Evolutionary conservation across 35 echinoderm and acorn worm genomes (phyloP), one percentile per base, ranked within the genome.

Genomic region (Apostichopus japonicus): DNA sequence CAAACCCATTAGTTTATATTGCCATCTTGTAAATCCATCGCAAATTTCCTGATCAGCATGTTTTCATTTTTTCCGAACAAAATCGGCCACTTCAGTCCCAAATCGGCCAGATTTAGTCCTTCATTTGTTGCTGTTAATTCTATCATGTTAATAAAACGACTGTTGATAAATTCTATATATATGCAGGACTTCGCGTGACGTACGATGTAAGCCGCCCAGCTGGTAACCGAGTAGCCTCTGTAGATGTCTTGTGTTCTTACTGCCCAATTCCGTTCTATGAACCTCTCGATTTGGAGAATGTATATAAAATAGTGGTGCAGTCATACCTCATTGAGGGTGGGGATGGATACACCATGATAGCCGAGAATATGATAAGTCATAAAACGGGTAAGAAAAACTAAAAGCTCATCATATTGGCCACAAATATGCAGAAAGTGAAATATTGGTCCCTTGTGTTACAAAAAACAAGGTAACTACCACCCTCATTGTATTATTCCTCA

Each of bases 291-390:
- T 51, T 55, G 11, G 72, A 97, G 16, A 55, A 84, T 6, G 63
- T 92, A 1, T 97, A 97, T 80, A 97, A 94, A 72, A 70, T 97
- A 16, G 87, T 95, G 17, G 79, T 92, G 53, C 77, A 83, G 23
- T 57, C 71, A 24, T 97, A 93, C 54, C 17, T 97, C 0, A 92
- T 80, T 19, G 72, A 86, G 2, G 96, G 96, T 65, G 96, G 96
- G 1, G 96, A 97, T 91, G 96, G 96, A 4, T 97, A 93, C 52
- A 90, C 91, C 63, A 95, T 97, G 91, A 86, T 97, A 10, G 6
- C 54, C 15, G 94, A 95, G 6, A 72, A 95, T 83, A 75, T 79
- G 11, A 25, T 93, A 10, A 84, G 61, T 24, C 84, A 81, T 56
- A 76, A 24, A 17, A 84, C 77, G 53, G 94, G 94, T 95, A 87